Conservation (phyloP, 2,888 invertebrate genomes). For the Merodon equestris region DNA sequence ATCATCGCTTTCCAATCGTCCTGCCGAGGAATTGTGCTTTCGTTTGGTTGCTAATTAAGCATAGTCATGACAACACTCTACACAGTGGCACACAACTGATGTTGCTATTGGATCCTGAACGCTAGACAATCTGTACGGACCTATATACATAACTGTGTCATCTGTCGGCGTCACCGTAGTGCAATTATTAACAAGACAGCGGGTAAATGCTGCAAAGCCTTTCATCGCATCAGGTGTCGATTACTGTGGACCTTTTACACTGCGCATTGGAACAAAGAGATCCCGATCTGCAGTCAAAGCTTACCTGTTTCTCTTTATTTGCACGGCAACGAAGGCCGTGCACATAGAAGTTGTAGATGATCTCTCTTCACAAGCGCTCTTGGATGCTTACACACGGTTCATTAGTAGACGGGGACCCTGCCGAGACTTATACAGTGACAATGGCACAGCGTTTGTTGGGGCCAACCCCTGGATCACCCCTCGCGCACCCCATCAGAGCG, state of each 20-base stretch:
- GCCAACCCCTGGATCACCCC: no score
- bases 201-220: slow-evolving; percentile 22
- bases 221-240: slow-evolving; percentile 8
- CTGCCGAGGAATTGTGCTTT: background rate
- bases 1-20: slow-evolving; percentile 6
- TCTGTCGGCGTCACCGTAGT: slow-evolving; percentile 13
- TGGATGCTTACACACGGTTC: background rate
- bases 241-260: no score
- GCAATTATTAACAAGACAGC: slow-evolving; percentile 8
- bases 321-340: slow-evolving; percentile 44
- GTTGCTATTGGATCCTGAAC: slow-evolving; percentile 10
- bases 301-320: slow-evolving; percentile 15
- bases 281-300: background rate
- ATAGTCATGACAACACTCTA: slow-evolving; percentile 19
- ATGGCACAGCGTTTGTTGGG: no score
- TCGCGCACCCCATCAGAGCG: no score
- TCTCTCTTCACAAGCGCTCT: background rate
- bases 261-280: slow-evolving; percentile 9
- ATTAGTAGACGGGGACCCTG: no score
- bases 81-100: slow-evolving; percentile 25
- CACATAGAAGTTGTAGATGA: slow-evolving; percentile 2
- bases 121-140: slow-evolving; percentile 10
- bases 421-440: no score
- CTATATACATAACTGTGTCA: slow-evolving; percentile 1
- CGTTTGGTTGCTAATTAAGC: slow-evolving; percentile 8